phyloP scores from a whole-genome alignment of 2,113 vertebrate genomes.

The Motacilla alba region DNA sequence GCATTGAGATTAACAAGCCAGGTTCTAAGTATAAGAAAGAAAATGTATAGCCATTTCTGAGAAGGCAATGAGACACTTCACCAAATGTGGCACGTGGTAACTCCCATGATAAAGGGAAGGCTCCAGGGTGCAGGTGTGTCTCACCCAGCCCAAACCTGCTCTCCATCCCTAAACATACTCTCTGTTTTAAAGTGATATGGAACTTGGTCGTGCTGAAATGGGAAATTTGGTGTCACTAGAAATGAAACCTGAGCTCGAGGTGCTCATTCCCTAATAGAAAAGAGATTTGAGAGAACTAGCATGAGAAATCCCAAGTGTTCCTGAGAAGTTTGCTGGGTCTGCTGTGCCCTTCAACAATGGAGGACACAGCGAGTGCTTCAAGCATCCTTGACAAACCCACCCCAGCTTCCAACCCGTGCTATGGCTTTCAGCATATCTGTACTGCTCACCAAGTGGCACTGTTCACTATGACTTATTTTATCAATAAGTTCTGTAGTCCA shows the following conservation, averaged over 20 bases:
- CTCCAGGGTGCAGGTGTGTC: background rate
- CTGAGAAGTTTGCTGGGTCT: background rate
- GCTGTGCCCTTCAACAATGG: background rate
- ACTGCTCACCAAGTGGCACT: background rate
- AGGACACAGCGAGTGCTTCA: background rate
- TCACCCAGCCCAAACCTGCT: background rate
- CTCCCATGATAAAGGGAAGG: background rate
- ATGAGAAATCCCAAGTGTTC: background rate
- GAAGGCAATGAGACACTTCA: background rate
- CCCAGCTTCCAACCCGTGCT: background rate
- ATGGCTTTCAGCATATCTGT: background rate
- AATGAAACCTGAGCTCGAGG: background rate
- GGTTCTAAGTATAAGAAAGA: background rate
- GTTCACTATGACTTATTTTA: background rate
- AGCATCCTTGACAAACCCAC: background rate
- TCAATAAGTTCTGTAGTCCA: background rate
- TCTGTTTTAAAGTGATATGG: background rate
- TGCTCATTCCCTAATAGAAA: background rate
- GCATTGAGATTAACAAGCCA: background rate
- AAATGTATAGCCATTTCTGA: background rate
- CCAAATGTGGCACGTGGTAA: fast-evolving
- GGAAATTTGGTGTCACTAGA: background rate
- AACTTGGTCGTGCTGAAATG: background rate
- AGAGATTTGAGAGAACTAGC: background rate
- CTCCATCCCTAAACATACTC: background rate